phyloP scores from a whole-genome alignment of 2,113 vertebrate species.

The Polyodon spathula region DNA sequence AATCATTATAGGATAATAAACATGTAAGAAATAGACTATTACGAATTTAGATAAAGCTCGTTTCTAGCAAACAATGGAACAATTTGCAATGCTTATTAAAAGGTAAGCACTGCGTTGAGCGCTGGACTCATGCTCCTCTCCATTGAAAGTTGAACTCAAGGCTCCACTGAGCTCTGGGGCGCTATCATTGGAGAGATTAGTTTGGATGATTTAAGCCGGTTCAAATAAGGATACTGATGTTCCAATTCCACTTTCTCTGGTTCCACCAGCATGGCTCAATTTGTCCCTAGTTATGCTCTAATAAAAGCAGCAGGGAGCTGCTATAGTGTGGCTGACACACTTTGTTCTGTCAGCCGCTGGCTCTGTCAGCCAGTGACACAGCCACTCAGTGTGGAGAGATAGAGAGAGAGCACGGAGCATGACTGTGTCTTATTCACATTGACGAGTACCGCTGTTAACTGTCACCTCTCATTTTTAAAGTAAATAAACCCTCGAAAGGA shows the following conservation, averaged over 20 bases:
- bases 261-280: conserved; percentile 38
- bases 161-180: no score
- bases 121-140: no score
- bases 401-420: conserved; percentile 65
- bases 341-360: conserved; percentile 31
- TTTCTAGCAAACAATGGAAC: no score
- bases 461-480: conserved; percentile 93
- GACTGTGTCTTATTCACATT: conserved; percentile 91
- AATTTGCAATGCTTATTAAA: no score
- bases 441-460: conserved; percentile 96
- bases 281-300: conserved; percentile 53
- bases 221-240: conserved; percentile 12
- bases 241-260: background rate
- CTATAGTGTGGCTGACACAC: conserved; percentile 37
- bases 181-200: background rate
- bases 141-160: no score
- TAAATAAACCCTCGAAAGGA: conserved; percentile 66
- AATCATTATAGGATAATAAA: no score
- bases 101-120: no score
- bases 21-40: no score
- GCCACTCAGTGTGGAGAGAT: conserved; percentile 18
- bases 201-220: conserved; percentile 2
- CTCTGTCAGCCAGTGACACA: conserved; percentile 31
- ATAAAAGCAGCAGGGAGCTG: conserved; percentile 37
- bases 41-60: no score